Evolutionary conservation across 2,888 invertebrate species (phyloP), one percentile per base, ranked within the genome.

Genomic region (Noctua fimbriata): DNA sequence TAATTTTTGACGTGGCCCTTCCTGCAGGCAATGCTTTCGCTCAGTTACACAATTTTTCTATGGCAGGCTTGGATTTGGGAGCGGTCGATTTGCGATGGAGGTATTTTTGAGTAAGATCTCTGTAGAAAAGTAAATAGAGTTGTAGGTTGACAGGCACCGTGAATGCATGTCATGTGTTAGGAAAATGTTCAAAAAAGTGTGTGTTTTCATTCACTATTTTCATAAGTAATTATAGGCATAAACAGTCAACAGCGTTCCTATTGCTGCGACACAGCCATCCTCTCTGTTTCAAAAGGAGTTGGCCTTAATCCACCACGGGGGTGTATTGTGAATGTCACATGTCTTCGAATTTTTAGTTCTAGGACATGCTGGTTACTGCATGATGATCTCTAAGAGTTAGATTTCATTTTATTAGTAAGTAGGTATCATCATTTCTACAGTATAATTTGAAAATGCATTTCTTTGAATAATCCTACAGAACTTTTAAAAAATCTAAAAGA

Each of bases 1-100:
- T 96, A 94, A 95, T 96, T 95, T 95, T 95, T 97, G 97, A 97
- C 96, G 93, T 91, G 94, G 95, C 96, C 96, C 97, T 97, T 97
- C 96, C 97, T 96, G 96, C 94, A 93, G 93, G 94, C 94, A 93
- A 94, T 95, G 93, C 93, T 91, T 94, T 93, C 92, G 93, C 92
- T 94, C 92, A 92, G 95, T 96, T 96, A 94, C 93, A 96, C 95
- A 96, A 95, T 94, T 93, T 94, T 94, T 93, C 91, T 91, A 92
- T 90, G 82, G 87, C 91, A 92, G 90, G 87, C 86, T 86, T 82
- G 88, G 88, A 86, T 88, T 83, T 87, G 69, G 76, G 28, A 77
- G 76, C 86, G n/a, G 21, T 47, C 28, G 73, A 77, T 71, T 75
- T 60, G 76, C 69, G 69, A 66, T 74, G 3, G 41, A 52, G 16